Base-by-base conservation (phyloP, 2,797 vertebrate genomes). In the Parambassis ranga region DNA sequence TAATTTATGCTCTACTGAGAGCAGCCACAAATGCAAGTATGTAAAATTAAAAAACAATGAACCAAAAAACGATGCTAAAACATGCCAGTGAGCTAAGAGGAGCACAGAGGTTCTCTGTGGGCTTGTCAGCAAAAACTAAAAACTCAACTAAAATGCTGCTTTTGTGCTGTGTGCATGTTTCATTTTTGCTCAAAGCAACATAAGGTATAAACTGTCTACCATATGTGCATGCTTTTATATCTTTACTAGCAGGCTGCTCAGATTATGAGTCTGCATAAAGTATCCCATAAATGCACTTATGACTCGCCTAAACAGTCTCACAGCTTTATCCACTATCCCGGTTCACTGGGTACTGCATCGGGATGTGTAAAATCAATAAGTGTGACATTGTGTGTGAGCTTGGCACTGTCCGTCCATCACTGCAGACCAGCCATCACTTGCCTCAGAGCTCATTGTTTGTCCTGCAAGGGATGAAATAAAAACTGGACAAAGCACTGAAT, bases 281-380 rank as follows among this genome's bases (percentile, higher is more conserved):
- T 28, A 49, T 43, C 10, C 15, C 24, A 52, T 64, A 64, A 79
- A 77, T 20, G 27, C 11, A 19, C 41, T 41, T 61, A 62, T 48
- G 44, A 38, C 23, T 44, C 20, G 5, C 35, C n/a, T 33, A 43
- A 73, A 65, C 26, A 49, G 23, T 7, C 13, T 32, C 13, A 5
- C n/a, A n/a, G n/a, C 30, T 61, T 55, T 37, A 60, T 64, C 52
- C 47, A 31, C 15, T 18, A 4, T 24, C 11, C 35, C 65, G 50
- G 65, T 76, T 62, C 56, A 47, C 39, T 19, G 9, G 58, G 63
- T 56, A 52, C 60, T 22, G n/a, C 32, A 57, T 51, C 39, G 37
- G 24, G 60, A 77, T 46, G 61, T 65, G 51, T 76, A 50, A 75
- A 79, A 83, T 84, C 68, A 53, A 81, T 67, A 53, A n/a, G 16